Evolutionary conservation across 2,797 vertebrate genomes (phyloP), one percentile per base, ranked within the genome.

Genomic region (Brotula barbata): DNA sequence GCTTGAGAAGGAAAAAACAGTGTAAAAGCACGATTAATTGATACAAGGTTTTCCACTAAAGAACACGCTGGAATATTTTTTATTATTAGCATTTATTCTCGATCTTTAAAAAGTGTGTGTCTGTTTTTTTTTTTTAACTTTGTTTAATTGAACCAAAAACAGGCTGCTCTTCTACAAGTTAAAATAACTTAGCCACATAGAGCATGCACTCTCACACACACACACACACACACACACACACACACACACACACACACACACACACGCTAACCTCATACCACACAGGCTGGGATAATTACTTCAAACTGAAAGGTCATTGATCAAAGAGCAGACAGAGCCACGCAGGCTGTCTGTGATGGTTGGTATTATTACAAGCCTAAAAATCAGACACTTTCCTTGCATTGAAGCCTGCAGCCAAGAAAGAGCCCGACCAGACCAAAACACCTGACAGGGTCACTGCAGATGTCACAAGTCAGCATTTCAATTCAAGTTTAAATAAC

Each of bases 281-380:
- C 44, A 44, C 63, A 63, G 63, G 9, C 57, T 21, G 44, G 51
- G 67, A 77, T 91, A 85, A 91, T 87, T 89, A 88, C 73, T 77
- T 68, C 47, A 34, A 74, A 77, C 76, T 65, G 75, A 89, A 89
- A 90, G 84, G 82, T 75, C 84, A 88, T 86, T 75, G 78, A 90
- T 91, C 87, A 91, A 89, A 92, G 82, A 77, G 71, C 60, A 75
- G 75, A 74, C 43, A 62, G 76, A 58, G 65, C 49, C 10, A 75
- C 65, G 73, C 70, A 80, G 81, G 81, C 73, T 74, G 74, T 63
- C 64, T 61, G 73, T 78, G 81, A 83, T 12, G 50, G 49, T 66
- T 64, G 73, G 74, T 75, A 79, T 81, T 81, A 78, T 80, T 54
- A 19, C 69, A 61, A 61, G 49, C 19, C 73, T 45, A 67, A 45